Base-by-base conservation (phyloP, 1,140 invertebrate genomes). In the Hyposmocoma kahamanoa region DNA sequence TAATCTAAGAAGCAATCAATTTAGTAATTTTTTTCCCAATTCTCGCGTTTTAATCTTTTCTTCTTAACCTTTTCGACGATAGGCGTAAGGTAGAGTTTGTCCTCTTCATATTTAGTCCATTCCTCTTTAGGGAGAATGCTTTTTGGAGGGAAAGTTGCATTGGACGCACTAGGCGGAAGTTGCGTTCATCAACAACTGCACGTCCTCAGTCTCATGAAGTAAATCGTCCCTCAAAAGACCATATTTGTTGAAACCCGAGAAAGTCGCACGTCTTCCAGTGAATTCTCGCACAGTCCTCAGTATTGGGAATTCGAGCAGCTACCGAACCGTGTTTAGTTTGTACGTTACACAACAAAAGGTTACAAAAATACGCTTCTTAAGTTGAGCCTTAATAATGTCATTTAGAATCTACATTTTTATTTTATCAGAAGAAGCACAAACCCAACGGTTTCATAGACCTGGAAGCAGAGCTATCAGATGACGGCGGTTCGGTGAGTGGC, bases 21-120 rank as follows among this genome's bases (percentile, higher is more conserved):
- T 88, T 88, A 91, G 77, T 90, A 90, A 62, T 91, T 90, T 53
- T 90, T 91, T 34, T 93, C 88, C 94, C 94, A 96, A 58, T 90
- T 87, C 75, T 92, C 90, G 47, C 89, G 89, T 72, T 97, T 95
- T 66, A 88, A 62, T 22, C 88, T 88, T 75, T 97, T 95, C 62
- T 87, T 89, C 26, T 87, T 72, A 0, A 96, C 93, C 86, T 96
- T 90, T 1, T 95, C 77, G 8, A 96, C 70, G 59, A 91, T 89
- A 1, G 94, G 94, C 53, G 88, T 82, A 26, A 97, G 88, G 67
- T 97, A 97, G 22, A 89, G 86, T n/a, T 92, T 89, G 83, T 97
- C 95, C 78, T 96, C 93, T 78, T 97, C 95, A 52, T 87, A 90
- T 78, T 94, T 95, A 24, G 92, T 95, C 96, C 96, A 98, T 64